phyloP scores from a whole-genome alignment of 2,113 vertebrate genomes.

The Ophthalmolycus amberensis region DNA sequence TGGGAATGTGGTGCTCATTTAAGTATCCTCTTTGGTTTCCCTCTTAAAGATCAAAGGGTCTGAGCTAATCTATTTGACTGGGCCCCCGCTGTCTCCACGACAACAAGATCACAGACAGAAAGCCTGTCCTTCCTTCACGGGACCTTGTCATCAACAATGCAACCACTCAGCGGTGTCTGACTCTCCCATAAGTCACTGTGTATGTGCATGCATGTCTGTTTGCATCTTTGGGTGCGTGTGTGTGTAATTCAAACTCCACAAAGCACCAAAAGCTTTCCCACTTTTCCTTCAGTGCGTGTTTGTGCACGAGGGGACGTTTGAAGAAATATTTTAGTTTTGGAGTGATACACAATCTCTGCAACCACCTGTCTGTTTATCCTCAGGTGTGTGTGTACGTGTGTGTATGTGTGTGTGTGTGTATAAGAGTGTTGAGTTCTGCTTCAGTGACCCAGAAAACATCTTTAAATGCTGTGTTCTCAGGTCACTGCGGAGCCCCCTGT shows the following conservation, averaged over 20 bases:
- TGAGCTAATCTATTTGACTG: slow-evolving; percentile 66
- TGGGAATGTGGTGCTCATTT: slow-evolving; percentile 62
- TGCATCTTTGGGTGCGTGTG: slow-evolving; percentile 21
- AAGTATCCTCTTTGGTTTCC: slow-evolving; percentile 71
- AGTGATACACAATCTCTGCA: slow-evolving; percentile 8
- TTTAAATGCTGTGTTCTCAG: slow-evolving; percentile 41
- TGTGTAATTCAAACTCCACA: slow-evolving; percentile 53
- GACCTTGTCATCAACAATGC: slow-evolving; percentile 74
- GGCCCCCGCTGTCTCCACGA: slow-evolving; percentile 64
- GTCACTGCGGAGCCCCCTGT: slow-evolving; percentile 28
- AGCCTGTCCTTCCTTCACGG: slow-evolving; percentile 71
- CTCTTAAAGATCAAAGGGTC: slow-evolving; percentile 72
- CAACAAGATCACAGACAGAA: slow-evolving; percentile 77
- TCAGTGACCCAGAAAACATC: slow-evolving; percentile 63
- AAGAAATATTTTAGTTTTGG: slow-evolving; percentile 7
- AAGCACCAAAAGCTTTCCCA: background rate
- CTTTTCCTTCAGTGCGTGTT: slow-evolving; percentile 6
- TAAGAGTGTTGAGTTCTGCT: slow-evolving; percentile 48
- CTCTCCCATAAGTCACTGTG: slow-evolving; percentile 54
- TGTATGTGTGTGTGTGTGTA: slow-evolving; percentile 27
- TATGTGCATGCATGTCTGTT: slow-evolving; percentile 27
- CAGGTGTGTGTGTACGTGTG: slow-evolving; percentile 7
- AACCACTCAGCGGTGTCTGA: slow-evolving; percentile 66
- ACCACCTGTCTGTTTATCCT: background rate
- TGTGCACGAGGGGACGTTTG: slow-evolving; percentile 5